A percentile compares a stretch with the other conserved stretches of the same genome.
phyloP scores from a whole-genome alignment of 2,797 vertebrate genomes.

The Scolopax rusticola region DNA sequence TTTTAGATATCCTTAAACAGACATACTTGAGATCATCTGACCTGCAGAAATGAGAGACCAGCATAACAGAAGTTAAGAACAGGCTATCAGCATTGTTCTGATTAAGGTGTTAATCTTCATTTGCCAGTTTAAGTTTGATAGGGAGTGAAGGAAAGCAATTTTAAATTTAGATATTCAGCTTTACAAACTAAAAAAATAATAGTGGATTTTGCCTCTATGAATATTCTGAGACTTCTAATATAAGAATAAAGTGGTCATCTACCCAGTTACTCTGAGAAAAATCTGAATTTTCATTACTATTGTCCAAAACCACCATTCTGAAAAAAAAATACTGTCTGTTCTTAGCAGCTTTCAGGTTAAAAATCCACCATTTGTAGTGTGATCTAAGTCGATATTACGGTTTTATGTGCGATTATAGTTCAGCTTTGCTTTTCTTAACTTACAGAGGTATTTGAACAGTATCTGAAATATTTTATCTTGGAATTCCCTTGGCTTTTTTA shows the following conservation, averaged over 20 bases:
- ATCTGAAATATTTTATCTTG: background rate
- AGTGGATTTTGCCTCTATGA: background rate
- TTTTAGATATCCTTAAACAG: background rate
- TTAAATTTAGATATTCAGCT: background rate
- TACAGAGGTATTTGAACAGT: background rate
- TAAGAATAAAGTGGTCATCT: background rate
- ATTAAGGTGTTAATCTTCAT: background rate
- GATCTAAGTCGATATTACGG: background rate
- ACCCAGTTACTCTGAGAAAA: background rate
- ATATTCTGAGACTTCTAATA: background rate
- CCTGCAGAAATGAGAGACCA: background rate
- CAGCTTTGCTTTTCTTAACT: background rate
- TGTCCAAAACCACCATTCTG: background rate
- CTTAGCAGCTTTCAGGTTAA: background rate
- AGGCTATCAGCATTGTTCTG: background rate
- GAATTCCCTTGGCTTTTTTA: background rate
- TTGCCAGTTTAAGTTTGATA: background rate
- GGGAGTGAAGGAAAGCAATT: background rate
- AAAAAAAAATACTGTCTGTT: background rate
- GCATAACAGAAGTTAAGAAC: background rate
- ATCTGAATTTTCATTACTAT: background rate
- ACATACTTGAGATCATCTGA: background rate
- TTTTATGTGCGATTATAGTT: background rate
- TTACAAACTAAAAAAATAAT: background rate
- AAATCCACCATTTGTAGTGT: background rate